Base-by-base conservation (phyloP, 2,797 vertebrate species). In the Pristis pectinata region DNA sequence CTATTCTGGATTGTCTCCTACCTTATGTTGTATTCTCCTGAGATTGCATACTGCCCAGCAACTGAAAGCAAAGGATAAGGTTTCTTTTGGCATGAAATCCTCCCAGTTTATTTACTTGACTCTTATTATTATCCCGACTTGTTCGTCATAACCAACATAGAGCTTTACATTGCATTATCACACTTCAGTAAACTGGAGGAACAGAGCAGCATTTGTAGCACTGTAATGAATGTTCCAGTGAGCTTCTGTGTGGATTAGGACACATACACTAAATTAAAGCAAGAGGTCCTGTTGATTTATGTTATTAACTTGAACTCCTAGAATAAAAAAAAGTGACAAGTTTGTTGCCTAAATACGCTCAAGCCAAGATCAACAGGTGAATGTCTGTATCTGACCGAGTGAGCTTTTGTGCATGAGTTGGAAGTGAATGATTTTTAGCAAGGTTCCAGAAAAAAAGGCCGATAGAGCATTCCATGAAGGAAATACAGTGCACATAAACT, bases 11-110 rank as follows among this genome's bases (percentile, higher is more conserved):
- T 67, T 67, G 22, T 24, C 9, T 22, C 15, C 7, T 64, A 64
- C 15, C 59, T 22, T n/a, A 91, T 91, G 87, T 91, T 59, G 37
- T 41, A 15, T 56, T 37, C 30, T 89, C 56, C 30, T 37, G 34
- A 59, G 56, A 61, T 89, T 19, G 34, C 30, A 61, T 89, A 61
- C n/a, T 67, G n/a, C 87, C 59, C 24, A 24, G 61, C 61, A 91
- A 91, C 87, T 91, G 61, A 41, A 91, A 24, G 61, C 87, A n/a
- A n/a, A 37, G 85, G 87, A 64, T 91, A 91, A 91, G 61, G 49
- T 41, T 91, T 61, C 64, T 67, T 8, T 24, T 91, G 61, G n/a
- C 61, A 41, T 64, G 87, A 41, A 91, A 24, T 91, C 24, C 59
- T 89, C n/a, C 89, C 59, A 91, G n/a, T 10, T 91, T 91, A 41